Percentiles rank a stretch among this genome's conserved stretches.
Evolutionary conservation across 2,113 vertebrate genomes (phyloP).

Genomic region (Ifrita kowaldi): DNA sequence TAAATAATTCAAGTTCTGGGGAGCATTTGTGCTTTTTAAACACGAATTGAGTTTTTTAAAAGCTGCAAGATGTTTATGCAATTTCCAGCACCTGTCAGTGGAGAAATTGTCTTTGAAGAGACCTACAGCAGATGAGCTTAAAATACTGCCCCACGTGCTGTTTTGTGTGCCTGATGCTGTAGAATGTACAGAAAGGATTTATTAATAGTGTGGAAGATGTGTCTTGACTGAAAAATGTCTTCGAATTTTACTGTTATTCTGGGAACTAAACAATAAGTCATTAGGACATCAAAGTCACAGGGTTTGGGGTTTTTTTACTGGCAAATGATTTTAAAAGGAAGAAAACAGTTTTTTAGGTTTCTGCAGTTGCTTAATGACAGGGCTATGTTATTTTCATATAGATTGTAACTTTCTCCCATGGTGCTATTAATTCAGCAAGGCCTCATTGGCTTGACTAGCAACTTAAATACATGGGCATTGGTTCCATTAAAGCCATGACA

Average conservation of each 20-base stretch:
- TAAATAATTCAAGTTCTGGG: background rate
- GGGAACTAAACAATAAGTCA: background rate
- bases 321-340: background rate
- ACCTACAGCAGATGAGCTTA: background rate
- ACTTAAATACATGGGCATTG: background rate
- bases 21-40: background rate
- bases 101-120: background rate
- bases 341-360: background rate
- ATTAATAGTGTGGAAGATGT: background rate
- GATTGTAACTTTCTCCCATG: background rate
- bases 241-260: background rate
- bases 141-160: background rate
- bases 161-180: background rate
- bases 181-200: background rate
- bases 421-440: background rate
- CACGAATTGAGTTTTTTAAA: background rate
- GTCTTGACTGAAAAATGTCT: background rate
- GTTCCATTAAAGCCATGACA: background rate
- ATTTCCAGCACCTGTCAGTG: background rate
- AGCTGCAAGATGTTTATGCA: background rate
- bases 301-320: background rate
- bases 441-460: background rate
- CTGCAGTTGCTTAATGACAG: background rate
- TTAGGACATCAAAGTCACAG: background rate
- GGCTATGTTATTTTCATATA: background rate